phyloP scores from a whole-genome alignment of 2,888 invertebrate genomes.

The Melanophora roralis region DNA sequence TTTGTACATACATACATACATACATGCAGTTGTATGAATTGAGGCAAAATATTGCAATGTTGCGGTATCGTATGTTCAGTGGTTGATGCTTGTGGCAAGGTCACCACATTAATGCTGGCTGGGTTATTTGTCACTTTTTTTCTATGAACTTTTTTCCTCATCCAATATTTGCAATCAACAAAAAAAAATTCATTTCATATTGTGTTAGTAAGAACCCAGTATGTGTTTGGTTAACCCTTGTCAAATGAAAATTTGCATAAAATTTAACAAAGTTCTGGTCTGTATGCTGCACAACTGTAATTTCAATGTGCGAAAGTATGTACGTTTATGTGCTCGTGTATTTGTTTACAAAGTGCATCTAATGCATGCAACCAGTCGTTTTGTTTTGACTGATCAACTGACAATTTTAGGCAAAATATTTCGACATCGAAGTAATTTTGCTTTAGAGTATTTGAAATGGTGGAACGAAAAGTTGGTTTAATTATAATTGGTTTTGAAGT shows the following conservation, averaged over 20 bases:
- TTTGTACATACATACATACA: not conserved
- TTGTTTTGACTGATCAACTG: slow-evolving; percentile 57
- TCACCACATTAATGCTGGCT: slow-evolving; percentile 52
- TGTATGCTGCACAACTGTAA: not conserved
- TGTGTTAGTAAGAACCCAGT: slow-evolving; percentile 52
- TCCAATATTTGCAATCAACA: slow-evolving; percentile 10
- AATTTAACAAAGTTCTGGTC: slow-evolving; percentile 53
- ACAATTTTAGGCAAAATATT: slow-evolving; percentile 49
- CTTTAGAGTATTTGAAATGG: slow-evolving; percentile 1
- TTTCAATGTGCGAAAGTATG: not conserved
- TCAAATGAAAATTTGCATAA: slow-evolving; percentile 63
- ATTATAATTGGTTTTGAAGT: not conserved
- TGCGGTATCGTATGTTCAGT: slow-evolving; percentile 53
- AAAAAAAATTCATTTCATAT: slow-evolving; percentile 40
- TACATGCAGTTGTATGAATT: slow-evolving; percentile 21
- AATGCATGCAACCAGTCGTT: slow-evolving; percentile 51
- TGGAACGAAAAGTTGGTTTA: not conserved
- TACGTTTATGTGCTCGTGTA: not conserved
- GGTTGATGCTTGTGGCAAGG: slow-evolving; percentile 60
- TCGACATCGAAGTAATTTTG: slow-evolving; percentile 25
- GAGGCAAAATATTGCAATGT: slow-evolving; percentile 53
- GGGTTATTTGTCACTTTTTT: slow-evolving; percentile 53
- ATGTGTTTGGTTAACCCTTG: slow-evolving; percentile 62
- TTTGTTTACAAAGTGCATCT: slow-evolving; percentile 45
- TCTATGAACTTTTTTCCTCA: slow-evolving; percentile 26